A percentile compares a stretch with the other conserved stretches of the same genome.
phyloP scores from a whole-genome alignment of 1,140 invertebrate genomes.

The Ridgeia piscesae region DNA sequence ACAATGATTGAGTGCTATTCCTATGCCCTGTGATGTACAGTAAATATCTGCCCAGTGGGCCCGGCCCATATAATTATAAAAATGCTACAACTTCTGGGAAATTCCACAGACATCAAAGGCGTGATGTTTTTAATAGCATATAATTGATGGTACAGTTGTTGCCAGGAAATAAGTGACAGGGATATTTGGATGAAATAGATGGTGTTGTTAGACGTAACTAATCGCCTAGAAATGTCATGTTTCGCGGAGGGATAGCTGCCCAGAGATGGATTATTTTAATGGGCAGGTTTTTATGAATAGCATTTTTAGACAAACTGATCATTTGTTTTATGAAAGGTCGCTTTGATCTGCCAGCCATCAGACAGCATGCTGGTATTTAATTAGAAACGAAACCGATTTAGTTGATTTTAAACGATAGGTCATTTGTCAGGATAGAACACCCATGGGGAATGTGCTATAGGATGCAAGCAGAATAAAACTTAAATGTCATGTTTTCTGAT shows the following conservation, averaged over 20 bases:
- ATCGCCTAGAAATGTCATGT: not conserved
- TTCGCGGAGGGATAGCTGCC: too few species aligned
- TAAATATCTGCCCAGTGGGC: not conserved
- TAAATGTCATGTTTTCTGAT: too few species aligned
- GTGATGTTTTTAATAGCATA: not conserved
- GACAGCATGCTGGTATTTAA: not conserved
- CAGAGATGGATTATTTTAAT: not conserved
- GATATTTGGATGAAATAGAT: not conserved
- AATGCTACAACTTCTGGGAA: not conserved
- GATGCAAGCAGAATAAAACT: too few species aligned
- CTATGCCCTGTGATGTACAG: not conserved
- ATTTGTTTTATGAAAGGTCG: not conserved
- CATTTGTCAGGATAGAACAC: not conserved
- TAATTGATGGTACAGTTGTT: not conserved
- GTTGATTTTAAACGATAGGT: not conserved
- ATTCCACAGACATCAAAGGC: not conserved
- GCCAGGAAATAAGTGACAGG: not conserved
- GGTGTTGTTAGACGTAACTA: not conserved
- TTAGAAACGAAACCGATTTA: not conserved
- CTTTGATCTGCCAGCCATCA: not conserved
- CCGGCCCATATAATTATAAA: constrained; percentile 1
- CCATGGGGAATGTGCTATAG: not conserved
- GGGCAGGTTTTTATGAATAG: not conserved
- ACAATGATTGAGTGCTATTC: not conserved
- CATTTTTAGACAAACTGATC: not conserved